Base-by-base conservation (phyloP, 1,140 invertebrate genomes). In the Drosophila kurseongensis region DNA sequence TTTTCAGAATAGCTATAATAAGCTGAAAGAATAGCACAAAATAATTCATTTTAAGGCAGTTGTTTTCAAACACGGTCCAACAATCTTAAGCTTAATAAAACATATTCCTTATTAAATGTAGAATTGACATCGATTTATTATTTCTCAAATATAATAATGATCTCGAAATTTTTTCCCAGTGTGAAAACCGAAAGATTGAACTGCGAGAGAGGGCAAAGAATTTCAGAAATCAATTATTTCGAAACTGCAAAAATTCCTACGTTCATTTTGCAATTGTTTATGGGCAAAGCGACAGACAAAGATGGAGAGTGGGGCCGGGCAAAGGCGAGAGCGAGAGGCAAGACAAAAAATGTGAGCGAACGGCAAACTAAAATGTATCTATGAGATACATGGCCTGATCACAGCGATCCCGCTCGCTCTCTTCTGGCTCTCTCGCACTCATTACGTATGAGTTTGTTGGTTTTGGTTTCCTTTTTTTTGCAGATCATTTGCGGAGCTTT, bases 201-300 rank as follows among this genome's bases (percentile, higher is more conserved):
- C 5, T 23, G 12, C 38, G 10, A 48, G 41, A 69, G 65, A 41
- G 66, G 66, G 18, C 66, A 18, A 89, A 89, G 84, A 89, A 89
- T 89, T 89, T 89, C 65, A 75, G 77, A 89, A 89, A 89, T 89
- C 84, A 89, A 89, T 89, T 89, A 89, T 89, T 89, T 89, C 84
- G 84, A 89, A 89, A 89, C 84, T 89, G 85, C 80, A 75, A 89
- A 72, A 89, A 89, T 89, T 89, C 84, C 85, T 66, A 86, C 85
- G 82, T 80, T 72, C 80, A 89, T 89, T 89, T 72, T 89, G 77
- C 84, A 90, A 90, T 89, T 89, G 84, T 89, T 89, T 89, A 89
- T 90, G 77, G 69, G 63, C 48, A 67, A 67, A 73, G 63, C 56
- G 58, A 74, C 32, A 62, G 63, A 79, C 44, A 68, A 52, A 52